phyloP scores from a whole-genome alignment of 2,888 invertebrate genomes.

The Anticlea derivata region DNA sequence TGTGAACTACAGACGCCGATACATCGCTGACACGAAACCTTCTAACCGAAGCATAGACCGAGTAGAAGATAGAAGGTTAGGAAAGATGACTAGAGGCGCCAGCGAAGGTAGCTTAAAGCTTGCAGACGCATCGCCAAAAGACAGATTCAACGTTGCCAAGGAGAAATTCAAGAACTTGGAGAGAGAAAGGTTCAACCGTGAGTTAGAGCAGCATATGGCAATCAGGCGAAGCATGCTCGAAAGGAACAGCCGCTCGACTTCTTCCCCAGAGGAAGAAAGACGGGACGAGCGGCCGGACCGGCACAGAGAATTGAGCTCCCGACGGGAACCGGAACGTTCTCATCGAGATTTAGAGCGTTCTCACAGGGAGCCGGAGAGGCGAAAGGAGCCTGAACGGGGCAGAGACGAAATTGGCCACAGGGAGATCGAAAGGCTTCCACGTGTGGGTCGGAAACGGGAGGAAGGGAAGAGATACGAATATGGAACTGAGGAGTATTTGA shows the following conservation, averaged over 20 bases:
- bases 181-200: constrained; percentile 85
- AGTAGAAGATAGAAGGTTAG: constrained; percentile 75
- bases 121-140: constrained; percentile 85
- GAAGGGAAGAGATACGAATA: constrained; percentile 74
- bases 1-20: constrained; percentile 73
- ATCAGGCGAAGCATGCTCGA: constrained; percentile 79
- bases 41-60: constrained; percentile 74
- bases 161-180: constrained; percentile 93
- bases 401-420: constrained; percentile 65
- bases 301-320: constrained; percentile 69
- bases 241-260: constrained; percentile 80
- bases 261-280: constrained; percentile 81
- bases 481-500: constrained; percentile 73
- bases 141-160: constrained; percentile 93
- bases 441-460: constrained; percentile 73
- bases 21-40: constrained; percentile 77
- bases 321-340: constrained; percentile 75
- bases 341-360: constrained; percentile 66
- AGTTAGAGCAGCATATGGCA: constrained; percentile 80
- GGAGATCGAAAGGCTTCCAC: constrained; percentile 73
- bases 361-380: constrained; percentile 62
- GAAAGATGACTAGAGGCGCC: constrained; percentile 69
- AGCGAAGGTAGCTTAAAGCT: constrained; percentile 76
- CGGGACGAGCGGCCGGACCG: constrained; percentile 77
- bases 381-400: constrained; percentile 66